A percentile compares a stretch with the other conserved stretches of the same genome.
These are phyloP conservation scores for Heliconius hermathena DNA, from an alignment of 1,140 invertebrate species.

Conservation along the genomic window DNA sequence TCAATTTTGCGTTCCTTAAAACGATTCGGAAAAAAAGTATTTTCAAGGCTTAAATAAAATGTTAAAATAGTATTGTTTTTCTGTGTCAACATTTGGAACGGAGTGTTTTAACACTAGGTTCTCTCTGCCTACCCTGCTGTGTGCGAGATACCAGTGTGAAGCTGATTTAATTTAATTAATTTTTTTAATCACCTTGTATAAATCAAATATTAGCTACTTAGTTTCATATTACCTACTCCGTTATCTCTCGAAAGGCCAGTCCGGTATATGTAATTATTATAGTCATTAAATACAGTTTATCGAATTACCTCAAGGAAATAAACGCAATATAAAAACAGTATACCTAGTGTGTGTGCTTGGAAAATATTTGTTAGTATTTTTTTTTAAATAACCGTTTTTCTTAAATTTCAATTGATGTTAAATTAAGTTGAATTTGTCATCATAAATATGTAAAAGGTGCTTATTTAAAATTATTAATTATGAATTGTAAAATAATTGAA, in stretches of 20 bases:
- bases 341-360: neutral
- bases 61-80: neutral
- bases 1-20: too few species aligned
- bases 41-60: too few species aligned
- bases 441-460: neutral
- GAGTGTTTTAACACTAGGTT: too few species aligned
- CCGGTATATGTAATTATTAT: constrained; percentile 47
- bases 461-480: too few species aligned
- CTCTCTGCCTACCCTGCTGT: too few species aligned
- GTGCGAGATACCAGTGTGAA: too few species aligned
- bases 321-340: constrained; percentile 24
- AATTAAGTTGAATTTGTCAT: neutral
- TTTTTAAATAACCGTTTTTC: neutral
- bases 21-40: too few species aligned
- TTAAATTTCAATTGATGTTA: neutral
- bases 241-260: constrained; percentile 41
- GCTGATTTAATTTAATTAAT: too few species aligned
- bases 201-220: neutral
- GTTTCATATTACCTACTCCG: constrained; percentile 14
- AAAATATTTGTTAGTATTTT: neutral
- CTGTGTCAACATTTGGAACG: neutral
- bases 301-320: constrained; percentile 61
- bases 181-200: neutral
- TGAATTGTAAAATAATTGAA: too few species aligned
- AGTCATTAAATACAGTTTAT: constrained; percentile 54